Base-by-base conservation (phyloP, 2,113 vertebrate genomes). In the Sinocyclocheilus anshuiensis region DNA sequence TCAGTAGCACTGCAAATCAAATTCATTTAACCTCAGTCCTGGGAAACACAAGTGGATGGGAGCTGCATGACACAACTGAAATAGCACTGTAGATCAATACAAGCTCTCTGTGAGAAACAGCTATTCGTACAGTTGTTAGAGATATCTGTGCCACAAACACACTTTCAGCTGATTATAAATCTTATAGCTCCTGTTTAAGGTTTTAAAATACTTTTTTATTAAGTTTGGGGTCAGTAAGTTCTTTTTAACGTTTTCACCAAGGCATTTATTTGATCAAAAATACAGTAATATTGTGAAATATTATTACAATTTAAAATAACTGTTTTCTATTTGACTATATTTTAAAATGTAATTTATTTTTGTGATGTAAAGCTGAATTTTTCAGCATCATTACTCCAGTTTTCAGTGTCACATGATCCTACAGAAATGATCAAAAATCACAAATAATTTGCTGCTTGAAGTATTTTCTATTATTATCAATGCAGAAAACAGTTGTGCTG, bases 21-120 rank as follows among this genome's bases (percentile, higher is more conserved):
- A 78, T 53, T 22, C 8, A 24, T 53, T 77, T 13, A 53, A 6
- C 42, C 42, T 76, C 55, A 77, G 24, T 84, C 83, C 36, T 63
- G 29, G 3, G 24, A 74, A 83, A 83, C 20, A 74, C 36, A 22
- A 71, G 65, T 59, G 42, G 36, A 77, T 0, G 15, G 16, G 24
- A 53, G 4, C 76, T 77, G 50, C 16, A 55, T 20, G 8, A 11
- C 24, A 76, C 72, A 26, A 59, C 10, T 84, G 50, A 72, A 57
- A 55, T 71, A 61, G 24, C 39, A 29, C 6, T 65, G 39, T 50
- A 18, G 57, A 77, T 84, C 83, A 50, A 26, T 33, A 59, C 82
- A 74, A 74, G 18, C 50, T 42, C 22, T 42, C 53, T 72, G 45
- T 72, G 50, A 53, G 20, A 33, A n/a, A 55, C 26, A 24, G n/a